Conservation (phyloP, 2,113 vertebrate species). For the Ploceus nigricollis region DNA sequence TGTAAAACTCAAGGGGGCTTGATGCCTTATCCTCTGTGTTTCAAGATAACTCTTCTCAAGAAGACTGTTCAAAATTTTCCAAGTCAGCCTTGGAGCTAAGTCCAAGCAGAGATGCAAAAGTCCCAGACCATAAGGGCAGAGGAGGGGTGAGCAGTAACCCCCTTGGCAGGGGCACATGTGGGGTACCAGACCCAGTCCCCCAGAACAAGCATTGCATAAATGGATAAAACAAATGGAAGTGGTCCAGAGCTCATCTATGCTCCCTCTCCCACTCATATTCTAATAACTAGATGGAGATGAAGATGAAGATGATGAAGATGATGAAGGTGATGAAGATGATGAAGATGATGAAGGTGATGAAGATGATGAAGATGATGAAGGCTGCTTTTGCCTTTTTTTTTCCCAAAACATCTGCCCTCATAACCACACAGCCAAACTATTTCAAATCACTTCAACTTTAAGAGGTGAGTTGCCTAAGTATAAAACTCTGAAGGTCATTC, state of each 20-base stretch:
- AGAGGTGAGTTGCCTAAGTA: background rate
- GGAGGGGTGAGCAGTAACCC: background rate
- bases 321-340: background rate
- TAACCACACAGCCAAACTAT: background rate
- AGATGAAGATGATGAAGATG: background rate
- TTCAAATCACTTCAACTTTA: background rate
- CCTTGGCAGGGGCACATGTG: background rate
- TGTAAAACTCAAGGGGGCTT: background rate
- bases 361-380: background rate
- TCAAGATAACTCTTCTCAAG: background rate
- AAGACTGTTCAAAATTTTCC: background rate
- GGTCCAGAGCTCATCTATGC: background rate
- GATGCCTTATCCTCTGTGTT: background rate
- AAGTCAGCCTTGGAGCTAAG: background rate
- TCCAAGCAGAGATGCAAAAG: background rate
- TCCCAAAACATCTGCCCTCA: background rate
- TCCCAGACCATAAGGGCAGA: background rate
- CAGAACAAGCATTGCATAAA: background rate
- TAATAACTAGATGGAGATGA: background rate
- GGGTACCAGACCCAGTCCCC: background rate
- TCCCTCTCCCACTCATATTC: background rate
- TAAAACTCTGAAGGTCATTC: background rate
- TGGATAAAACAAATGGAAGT: background rate
- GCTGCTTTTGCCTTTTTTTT: background rate
- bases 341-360: no score